phyloP scores from a whole-genome alignment of 2,888 invertebrate genomes.

The Orchesella flavescens region DNA sequence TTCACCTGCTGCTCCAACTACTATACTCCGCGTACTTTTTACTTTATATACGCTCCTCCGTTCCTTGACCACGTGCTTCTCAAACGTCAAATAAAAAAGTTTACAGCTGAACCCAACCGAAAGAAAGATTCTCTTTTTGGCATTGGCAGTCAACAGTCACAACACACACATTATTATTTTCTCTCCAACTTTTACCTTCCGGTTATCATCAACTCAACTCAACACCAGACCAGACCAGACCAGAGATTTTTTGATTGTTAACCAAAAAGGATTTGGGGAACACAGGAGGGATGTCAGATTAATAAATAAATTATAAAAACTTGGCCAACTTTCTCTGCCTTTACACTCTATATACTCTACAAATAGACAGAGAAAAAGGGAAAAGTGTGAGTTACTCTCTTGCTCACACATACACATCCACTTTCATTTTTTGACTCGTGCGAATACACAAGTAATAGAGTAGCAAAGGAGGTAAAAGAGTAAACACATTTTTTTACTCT shows the following conservation, averaged over 20 bases:
- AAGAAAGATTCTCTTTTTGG: not conserved
- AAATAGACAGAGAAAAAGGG: slow-evolving; percentile 16
- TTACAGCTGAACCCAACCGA: not conserved
- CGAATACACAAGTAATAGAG: not conserved
- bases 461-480: not conserved
- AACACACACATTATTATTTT: too few species aligned
- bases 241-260: slow-evolving; percentile 44
- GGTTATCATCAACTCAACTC: slow-evolving; percentile 4
- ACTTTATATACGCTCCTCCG: not conserved
- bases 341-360: too few species aligned
- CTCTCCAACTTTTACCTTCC: not conserved
- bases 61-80: slow-evolving; percentile 51
- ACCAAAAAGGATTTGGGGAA: slow-evolving; percentile 15
- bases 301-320: slow-evolving; percentile 60
- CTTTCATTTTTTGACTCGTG: slow-evolving; percentile 46
- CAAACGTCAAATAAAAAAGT: slow-evolving; percentile 8
- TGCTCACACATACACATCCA: not conserved
- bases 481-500: slow-evolving; percentile 49
- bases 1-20: slow-evolving; percentile 53
- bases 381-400: not conserved
- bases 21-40: not conserved
- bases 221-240: not conserved
- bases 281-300: slow-evolving; percentile 53
- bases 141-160: not conserved
- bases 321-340: slow-evolving; percentile 55